phyloP scores from a whole-genome alignment of 2,888 invertebrate genomes.

The Schizaphis graminum region DNA sequence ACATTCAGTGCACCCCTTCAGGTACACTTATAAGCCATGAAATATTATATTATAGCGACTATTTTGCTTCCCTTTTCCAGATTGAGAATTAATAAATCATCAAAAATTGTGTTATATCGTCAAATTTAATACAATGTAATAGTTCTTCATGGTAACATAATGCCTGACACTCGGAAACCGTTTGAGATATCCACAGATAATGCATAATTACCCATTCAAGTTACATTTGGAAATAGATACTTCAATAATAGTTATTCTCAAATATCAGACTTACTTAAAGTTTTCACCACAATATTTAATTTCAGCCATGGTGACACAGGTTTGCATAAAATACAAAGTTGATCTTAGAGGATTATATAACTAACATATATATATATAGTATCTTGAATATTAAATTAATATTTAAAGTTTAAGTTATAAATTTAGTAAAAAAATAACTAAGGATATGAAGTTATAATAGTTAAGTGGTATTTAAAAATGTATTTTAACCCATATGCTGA shows the following conservation, averaged over 20 bases:
- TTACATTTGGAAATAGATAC: conserved; percentile 41
- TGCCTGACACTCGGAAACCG: conserved; percentile 20
- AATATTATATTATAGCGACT: conserved; percentile 52
- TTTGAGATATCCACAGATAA: conserved; percentile 46
- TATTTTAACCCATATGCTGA: background rate
- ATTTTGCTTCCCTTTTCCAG: conserved; percentile 63
- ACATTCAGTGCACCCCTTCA: conserved; percentile 57
- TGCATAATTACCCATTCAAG: conserved; percentile 4
- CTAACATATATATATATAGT: background rate
- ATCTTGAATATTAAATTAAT: conserved; percentile 1
- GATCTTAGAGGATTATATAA: conserved; percentile 17
- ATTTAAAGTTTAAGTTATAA: background rate
- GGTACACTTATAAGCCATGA: conserved; percentile 48
- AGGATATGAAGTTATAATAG: conserved; percentile 18
- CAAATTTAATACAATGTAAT: conserved; percentile 53
- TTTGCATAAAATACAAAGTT: conserved; percentile 35
- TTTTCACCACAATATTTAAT: background rate
- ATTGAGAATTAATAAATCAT: conserved; percentile 60
- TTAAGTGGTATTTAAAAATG: background rate
- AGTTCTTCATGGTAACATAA: conserved; percentile 33
- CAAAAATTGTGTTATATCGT: conserved; percentile 45
- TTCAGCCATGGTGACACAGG: conserved; percentile 29
- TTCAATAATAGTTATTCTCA: conserved; percentile 21
- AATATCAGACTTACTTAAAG: background rate
- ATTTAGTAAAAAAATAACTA: background rate